Evolutionary conservation across 2,113 vertebrate genomes (phyloP), one percentile per base, ranked within the genome.

Genomic region (Pelecanoides urinatrix): DNA sequence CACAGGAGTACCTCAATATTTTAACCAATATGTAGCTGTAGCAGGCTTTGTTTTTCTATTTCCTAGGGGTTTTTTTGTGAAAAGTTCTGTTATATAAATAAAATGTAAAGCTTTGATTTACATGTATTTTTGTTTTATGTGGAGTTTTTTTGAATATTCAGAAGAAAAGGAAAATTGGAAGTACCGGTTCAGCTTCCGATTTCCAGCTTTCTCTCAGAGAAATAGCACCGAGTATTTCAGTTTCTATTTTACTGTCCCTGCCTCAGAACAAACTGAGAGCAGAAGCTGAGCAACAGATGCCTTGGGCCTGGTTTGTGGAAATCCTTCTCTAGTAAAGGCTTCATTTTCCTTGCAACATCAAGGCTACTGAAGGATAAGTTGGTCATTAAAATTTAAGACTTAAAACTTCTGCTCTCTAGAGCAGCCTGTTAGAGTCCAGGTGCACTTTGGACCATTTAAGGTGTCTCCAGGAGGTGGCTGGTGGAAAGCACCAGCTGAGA

Each of bases 181-280:
- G 32, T 10, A 65, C 10, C 0, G 0, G 20, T 66, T 68, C 30
- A 61, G 32, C 34, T 65, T 76, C 82, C 3, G 2, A 1, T 79
- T 58, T 55, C 55, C 40, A 61, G 12, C 36, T 40, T 63, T 55
- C 21, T 23, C 55, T 13, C 13, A 4, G 49, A 72, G 56, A 23
- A n/a, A 16, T 30, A 45, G 73, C 11, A 16, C 59, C 27, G 7
- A 29, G 23, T 13, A 4, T 20, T 72, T 52, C 18, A 2, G 26
- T 61, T 70, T 14, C 59, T 53, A 0, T 58, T 70, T 56, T 8
- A 3, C 34, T 19, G 32, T n/a, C 50, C 27, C 49, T 18, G 23
- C 44, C 13, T 61, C 30, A 2, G 70, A 42, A 17, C 44, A 18
- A 12, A 17, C 17, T 1, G 13, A 23, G 50, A 55, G 44, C 90